These are phyloP conservation scores for Meandrusa payeni DNA, from an alignment of 2,888 invertebrate genomes.

Conservation along the genomic window DNA sequence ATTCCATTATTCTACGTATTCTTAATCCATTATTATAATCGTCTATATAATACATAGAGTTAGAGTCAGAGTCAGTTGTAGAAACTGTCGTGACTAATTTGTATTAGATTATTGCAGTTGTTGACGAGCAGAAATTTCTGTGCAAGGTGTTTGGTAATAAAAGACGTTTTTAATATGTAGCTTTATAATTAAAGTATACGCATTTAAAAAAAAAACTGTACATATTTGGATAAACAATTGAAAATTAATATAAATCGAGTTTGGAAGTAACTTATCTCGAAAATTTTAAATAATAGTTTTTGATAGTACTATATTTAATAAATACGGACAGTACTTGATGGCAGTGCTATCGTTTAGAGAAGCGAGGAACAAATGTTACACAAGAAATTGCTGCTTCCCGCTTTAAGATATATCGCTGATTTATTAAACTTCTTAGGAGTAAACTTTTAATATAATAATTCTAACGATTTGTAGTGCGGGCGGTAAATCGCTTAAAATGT, in stretches of 20 bases:
- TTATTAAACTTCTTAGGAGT: too few species aligned
- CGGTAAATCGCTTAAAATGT: background rate
- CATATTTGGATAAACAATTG: conserved; percentile 12
- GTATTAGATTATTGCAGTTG: too few species aligned
- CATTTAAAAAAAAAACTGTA: conserved; percentile 8
- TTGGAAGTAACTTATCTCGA: too few species aligned
- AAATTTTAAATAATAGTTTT: too few species aligned
- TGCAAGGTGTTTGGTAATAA: conserved; percentile 1
- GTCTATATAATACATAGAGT: too few species aligned
- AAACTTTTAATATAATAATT: too few species aligned
- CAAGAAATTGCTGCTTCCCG: background rate
- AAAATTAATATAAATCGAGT: background rate
- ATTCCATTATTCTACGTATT: too few species aligned
- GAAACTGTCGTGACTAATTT: too few species aligned
- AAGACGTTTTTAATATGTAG: conserved; percentile 2
- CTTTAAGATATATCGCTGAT: too few species aligned
- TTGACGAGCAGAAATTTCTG: too few species aligned
- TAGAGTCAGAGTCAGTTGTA: too few species aligned
- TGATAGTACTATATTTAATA: background rate
- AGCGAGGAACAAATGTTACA: background rate
- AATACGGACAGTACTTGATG: background rate
- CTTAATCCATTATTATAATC: too few species aligned
- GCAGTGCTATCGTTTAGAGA: background rate
- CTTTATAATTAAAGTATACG: conserved; percentile 14
- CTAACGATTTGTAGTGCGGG: background rate